Conservation (phyloP, 1,140 invertebrate species). For the Carcinoscorpius rotundicauda region DNA sequence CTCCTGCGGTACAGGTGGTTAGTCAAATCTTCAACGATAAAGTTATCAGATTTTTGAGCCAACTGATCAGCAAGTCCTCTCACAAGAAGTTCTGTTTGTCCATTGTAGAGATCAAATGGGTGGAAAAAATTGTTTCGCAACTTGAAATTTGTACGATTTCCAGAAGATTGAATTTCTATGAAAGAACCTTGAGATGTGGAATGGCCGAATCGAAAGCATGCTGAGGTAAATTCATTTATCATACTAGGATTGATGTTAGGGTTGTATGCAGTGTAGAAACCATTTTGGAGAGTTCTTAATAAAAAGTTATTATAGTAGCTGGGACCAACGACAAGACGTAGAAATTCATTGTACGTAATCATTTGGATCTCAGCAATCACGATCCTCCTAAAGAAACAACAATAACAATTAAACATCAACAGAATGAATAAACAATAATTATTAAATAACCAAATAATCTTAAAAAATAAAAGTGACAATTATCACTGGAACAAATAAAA, state of each 20-base stretch:
- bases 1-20: slow-evolving; percentile 21
- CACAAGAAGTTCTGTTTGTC: slow-evolving; percentile 36
- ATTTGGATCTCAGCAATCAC: slow-evolving; percentile 33
- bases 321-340: slow-evolving; percentile 39
- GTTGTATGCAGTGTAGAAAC: slow-evolving; percentile 18
- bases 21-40: slow-evolving; percentile 23
- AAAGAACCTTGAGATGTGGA: slow-evolving; percentile 34
- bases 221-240: slow-evolving; percentile 26
- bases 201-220: slow-evolving; percentile 22
- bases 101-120: slow-evolving; percentile 24
- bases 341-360: slow-evolving; percentile 40
- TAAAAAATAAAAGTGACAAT: too few relatives aligned
- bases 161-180: slow-evolving; percentile 14
- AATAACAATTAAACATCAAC: not conserved
- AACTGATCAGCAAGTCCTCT: slow-evolving; percentile 51
- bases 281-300: slow-evolving; percentile 2
- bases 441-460: too few relatives aligned
- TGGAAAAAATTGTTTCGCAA: slow-evolving; percentile 22
- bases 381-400: slow-evolving; percentile 19
- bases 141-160: slow-evolving; percentile 16
- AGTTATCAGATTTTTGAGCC: slow-evolving; percentile 26
- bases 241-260: slow-evolving; percentile 27
- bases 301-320: slow-evolving; percentile 23
- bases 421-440: too few relatives aligned
- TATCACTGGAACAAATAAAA: too few relatives aligned